Conservation (phyloP, 2,797 vertebrate genomes). For the Acrossocheilus fasciatus region DNA sequence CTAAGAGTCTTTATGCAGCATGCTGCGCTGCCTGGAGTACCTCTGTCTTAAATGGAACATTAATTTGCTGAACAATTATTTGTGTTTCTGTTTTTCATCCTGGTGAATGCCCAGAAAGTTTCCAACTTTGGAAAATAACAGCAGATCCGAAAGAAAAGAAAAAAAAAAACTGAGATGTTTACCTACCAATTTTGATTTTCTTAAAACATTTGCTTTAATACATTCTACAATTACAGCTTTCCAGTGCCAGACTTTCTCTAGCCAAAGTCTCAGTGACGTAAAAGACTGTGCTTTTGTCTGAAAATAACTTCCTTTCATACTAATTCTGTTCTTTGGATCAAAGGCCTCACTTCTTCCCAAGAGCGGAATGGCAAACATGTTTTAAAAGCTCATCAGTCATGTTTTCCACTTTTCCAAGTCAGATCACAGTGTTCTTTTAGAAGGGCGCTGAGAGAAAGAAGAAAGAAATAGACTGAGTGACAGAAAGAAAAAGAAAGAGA, state of each 20-base stretch:
- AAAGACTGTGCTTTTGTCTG: conserved; percentile 63
- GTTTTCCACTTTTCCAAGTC: conserved; percentile 61
- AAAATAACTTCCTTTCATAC: conserved; percentile 60
- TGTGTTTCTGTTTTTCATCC: neutral
- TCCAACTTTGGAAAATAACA: neutral
- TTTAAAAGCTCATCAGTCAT: conserved; percentile 72
- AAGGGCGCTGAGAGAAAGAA: conserved; percentile 9
- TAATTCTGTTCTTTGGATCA: conserved; percentile 65
- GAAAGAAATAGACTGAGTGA: neutral
- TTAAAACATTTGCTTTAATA: conserved; percentile 3
- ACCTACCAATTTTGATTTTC: neutral
- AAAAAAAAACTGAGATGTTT: neutral
- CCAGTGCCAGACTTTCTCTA: conserved; percentile 23
- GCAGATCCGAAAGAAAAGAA: neutral
- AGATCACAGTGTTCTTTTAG: conserved; percentile 59
- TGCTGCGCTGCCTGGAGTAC: neutral
- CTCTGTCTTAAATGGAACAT: neutral
- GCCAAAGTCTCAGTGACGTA: conserved; percentile 52
- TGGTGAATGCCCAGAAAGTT: neutral
- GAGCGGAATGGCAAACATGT: conserved; percentile 59
- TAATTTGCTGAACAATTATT: conserved; percentile 3
- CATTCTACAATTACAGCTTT: neutral
- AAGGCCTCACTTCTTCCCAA: conserved; percentile 67
- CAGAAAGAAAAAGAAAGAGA: conserved; percentile 11
- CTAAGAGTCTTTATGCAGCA: conserved; percentile 25